Conservation (phyloP, 2,797 vertebrate genomes). For the Paratrypauchen microcephalus region DNA sequence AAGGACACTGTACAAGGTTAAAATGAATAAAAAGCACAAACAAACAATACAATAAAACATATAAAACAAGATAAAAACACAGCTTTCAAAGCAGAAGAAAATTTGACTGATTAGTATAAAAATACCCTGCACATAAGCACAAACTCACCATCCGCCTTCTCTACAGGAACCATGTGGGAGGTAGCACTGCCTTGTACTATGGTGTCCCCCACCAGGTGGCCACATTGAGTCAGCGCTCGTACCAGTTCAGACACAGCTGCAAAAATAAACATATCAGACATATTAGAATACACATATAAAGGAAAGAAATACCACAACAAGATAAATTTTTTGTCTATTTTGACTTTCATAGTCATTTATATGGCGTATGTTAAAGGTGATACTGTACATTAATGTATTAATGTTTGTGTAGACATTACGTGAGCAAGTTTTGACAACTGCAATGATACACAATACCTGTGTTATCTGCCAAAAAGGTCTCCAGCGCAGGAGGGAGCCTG, state of each 20-base stretch:
- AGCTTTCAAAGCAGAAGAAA: neutral
- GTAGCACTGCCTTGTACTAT: conserved; percentile 89
- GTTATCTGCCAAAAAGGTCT: conserved; percentile 72
- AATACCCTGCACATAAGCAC: neutral
- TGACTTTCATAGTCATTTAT: neutral
- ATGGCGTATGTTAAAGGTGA: neutral
- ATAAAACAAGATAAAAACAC: too few relatives aligned
- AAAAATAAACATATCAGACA: neutral
- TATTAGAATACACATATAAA: neutral
- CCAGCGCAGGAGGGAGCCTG: conserved; percentile 72
- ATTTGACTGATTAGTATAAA: neutral
- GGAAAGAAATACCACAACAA: neutral
- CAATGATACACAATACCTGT: conserved; percentile 73
- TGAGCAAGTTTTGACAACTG: neutral
- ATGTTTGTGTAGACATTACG: neutral
- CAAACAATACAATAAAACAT: too few relatives aligned
- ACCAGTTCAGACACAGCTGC: conserved; percentile 82
- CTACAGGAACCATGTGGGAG: conserved; percentile 86
- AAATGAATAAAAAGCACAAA: too few relatives aligned
- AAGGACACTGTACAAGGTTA: too few relatives aligned
- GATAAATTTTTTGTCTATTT: neutral
- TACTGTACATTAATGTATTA: neutral
- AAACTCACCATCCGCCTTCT: conserved; percentile 81
- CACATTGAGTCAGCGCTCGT: conserved; percentile 83
- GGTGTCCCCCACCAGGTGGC: conserved; percentile 88